These are phyloP conservation scores for Callinectes sapidus DNA, from an alignment of 2,888 invertebrate genomes.

Conservation along the genomic window DNA sequence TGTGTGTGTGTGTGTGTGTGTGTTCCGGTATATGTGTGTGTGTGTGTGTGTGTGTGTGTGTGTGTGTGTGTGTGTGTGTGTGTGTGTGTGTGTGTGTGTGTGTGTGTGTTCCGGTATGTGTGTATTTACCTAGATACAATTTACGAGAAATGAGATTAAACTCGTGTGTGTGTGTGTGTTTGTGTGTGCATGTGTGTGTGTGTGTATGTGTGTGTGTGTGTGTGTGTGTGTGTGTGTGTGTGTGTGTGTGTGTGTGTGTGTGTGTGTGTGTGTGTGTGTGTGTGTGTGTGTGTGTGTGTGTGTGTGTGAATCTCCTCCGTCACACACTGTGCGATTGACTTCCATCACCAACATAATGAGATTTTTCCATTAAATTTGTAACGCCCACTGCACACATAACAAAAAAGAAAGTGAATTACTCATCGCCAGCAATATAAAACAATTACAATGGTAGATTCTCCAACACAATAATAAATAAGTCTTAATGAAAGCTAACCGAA, in stretches of 20 bases:
- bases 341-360: too few species aligned
- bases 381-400: too few species aligned
- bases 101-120: conserved; percentile 4
- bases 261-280: not conserved
- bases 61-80: conserved; percentile 21
- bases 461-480: too few species aligned
- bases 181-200: conserved; percentile 6
- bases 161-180: conserved; percentile 13
- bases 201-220: conserved; percentile 15
- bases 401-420: too few species aligned
- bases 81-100: conserved; percentile 21
- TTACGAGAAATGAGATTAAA: too few species aligned
- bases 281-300: not conserved
- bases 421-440: too few species aligned
- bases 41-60: conserved; percentile 20
- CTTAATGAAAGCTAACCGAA: too few species aligned
- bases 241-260: conserved; percentile 15
- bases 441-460: too few species aligned
- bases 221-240: conserved; percentile 15
- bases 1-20: not conserved
- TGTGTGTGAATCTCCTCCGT: too few species aligned
- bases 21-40: not conserved
- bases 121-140: not conserved
- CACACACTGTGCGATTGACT: too few species aligned
- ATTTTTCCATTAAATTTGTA: too few species aligned